Conservation (phyloP, 1,140 invertebrate genomes). For the silkworm (Bombyx mori) region DNA sequence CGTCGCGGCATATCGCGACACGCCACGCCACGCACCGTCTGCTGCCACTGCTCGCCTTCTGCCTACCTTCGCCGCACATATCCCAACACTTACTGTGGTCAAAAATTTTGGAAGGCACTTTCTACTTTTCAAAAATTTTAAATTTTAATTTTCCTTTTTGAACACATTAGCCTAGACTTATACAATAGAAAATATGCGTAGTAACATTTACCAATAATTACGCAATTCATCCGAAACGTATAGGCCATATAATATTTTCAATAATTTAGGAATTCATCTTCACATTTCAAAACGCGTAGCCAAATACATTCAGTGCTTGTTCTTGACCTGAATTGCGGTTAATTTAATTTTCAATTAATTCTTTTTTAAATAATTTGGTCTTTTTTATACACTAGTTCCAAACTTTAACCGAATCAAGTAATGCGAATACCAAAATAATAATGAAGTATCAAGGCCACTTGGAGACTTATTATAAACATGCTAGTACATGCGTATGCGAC, state of each 20-base stretch:
- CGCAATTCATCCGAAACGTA: conserved; percentile 66
- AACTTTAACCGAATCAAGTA: conserved; percentile 63
- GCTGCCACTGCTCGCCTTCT: conserved; percentile 29
- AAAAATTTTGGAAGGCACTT: conserved; percentile 70
- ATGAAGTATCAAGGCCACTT: conserved; percentile 69
- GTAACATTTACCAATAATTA: conserved; percentile 70
- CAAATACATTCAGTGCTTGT: conserved; percentile 55
- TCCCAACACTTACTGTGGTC: conserved; percentile 67
- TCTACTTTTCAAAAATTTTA: conserved; percentile 63
- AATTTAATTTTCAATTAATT: conserved; percentile 25
- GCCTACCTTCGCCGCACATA: conserved; percentile 55
- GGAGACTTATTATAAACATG: conserved; percentile 62
- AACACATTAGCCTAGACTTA: conserved; percentile 71
- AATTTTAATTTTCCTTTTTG: conserved; percentile 64
- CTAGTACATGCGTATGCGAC: conserved; percentile 39
- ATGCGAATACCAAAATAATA: conserved; percentile 62
- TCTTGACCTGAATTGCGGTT: conserved; percentile 60
- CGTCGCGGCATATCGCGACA: too few relatives aligned
- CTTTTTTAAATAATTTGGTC: conserved; percentile 56
- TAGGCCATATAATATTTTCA: conserved; percentile 65
- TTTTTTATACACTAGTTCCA: conserved; percentile 66
- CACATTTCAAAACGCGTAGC: conserved; percentile 62
- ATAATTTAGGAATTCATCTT: conserved; percentile 50
- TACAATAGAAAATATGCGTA: conserved; percentile 70
- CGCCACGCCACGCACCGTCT: conserved; percentile 2